Conservation (phyloP, 2,113 vertebrate genomes). For the Atractosteus spatula region DNA sequence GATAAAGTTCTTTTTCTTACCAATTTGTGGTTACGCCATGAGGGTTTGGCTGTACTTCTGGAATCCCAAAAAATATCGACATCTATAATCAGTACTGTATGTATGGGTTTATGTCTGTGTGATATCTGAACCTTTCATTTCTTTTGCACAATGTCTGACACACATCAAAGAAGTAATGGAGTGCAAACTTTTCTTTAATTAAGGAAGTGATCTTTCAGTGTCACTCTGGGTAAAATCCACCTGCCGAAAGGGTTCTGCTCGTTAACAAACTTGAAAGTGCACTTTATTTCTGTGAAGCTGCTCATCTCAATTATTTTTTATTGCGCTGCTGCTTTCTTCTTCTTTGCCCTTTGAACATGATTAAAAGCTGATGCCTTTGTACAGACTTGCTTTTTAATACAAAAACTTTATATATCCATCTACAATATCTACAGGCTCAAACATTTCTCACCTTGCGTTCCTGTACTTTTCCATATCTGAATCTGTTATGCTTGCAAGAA, state of each 20-base stretch:
- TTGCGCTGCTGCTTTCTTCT: not conserved
- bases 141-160: slow-evolving; percentile 43
- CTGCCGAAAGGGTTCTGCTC: slow-evolving; percentile 33
- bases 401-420: not conserved
- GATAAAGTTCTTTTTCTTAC: not conserved
- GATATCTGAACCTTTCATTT: not conserved
- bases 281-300: not conserved
- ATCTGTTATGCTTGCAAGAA: not conserved
- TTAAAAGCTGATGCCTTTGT: not conserved
- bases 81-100: not conserved
- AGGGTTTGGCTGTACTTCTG: not conserved
- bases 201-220: slow-evolving; percentile 56
- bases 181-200: slow-evolving; percentile 58
- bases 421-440: not conserved
- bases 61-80: not conserved
- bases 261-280: not conserved
- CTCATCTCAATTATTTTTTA: not conserved
- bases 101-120: not conserved
- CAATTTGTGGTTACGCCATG: not conserved
- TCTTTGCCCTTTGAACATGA: not conserved
- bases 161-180: slow-evolving; percentile 63
- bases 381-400: not conserved
- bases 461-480: not conserved
- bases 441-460: not conserved
- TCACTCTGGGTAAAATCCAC: slow-evolving; percentile 52